Conservation (phyloP, 2,888 invertebrate species). For the Hemaris fuciformis region DNA sequence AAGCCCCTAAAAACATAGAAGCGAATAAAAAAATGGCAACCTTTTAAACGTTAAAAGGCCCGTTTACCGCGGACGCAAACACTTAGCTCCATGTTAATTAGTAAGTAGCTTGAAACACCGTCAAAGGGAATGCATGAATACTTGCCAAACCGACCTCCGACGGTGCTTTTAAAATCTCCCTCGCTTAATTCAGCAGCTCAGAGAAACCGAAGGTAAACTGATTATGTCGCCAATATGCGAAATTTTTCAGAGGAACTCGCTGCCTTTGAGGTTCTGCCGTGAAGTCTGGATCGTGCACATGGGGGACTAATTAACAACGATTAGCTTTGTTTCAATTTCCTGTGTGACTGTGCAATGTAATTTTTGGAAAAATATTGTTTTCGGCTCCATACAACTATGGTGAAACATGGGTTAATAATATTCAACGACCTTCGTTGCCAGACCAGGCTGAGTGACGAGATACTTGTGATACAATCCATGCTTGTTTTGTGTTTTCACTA, state of each 20-base stretch:
- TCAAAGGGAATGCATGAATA: conserved; percentile 82
- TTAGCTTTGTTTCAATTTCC: not conserved
- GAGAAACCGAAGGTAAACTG: conserved; percentile 77
- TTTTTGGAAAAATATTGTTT: not conserved
- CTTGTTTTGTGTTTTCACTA: too few relatives aligned
- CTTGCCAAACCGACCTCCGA: conserved; percentile 69
- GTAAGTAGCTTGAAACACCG: conserved; percentile 76
- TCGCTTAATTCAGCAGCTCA: conserved; percentile 68
- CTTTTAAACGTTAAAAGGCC: conserved; percentile 80
- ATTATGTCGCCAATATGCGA: conserved; percentile 74
- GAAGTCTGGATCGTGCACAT: not conserved
- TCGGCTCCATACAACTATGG: not conserved
- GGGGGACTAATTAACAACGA: conserved; percentile 1
- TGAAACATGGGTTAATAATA: not conserved
- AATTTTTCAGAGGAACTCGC: conserved; percentile 58
- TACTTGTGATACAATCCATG: too few relatives aligned
- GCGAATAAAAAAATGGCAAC: conserved; percentile 60
- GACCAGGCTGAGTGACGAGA: too few relatives aligned
- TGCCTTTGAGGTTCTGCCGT: conserved; percentile 33
- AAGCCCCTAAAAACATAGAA: conserved; percentile 70
- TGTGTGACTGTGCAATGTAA: conserved; percentile 1
- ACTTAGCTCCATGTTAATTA: conserved; percentile 80
- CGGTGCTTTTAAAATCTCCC: conserved; percentile 77
- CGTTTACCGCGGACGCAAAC: conserved; percentile 81
- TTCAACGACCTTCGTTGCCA: too few relatives aligned